Percentiles rank a stretch among this genome's conserved stretches.
Evolutionary conservation across 2,113 vertebrate species (phyloP).

Genomic region (Odobenus rosmarus): DNA sequence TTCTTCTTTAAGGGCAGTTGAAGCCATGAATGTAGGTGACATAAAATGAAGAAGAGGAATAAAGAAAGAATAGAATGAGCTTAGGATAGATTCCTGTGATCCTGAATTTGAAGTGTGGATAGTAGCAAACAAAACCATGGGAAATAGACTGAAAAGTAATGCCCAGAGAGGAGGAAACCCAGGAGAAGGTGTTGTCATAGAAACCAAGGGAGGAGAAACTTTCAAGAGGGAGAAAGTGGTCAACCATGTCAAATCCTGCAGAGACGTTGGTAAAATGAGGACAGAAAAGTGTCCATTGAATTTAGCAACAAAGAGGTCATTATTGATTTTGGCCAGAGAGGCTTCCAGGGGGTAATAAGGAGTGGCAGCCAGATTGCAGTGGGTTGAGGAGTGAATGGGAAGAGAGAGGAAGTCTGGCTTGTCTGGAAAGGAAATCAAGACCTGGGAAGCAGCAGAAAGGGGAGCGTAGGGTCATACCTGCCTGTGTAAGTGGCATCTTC

Average conservation of each 20-base stretch:
- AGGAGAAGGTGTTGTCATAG: constrained; percentile 70
- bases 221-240: constrained; percentile 72
- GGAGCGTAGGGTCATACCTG: neutral
- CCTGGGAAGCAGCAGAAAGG: neutral
- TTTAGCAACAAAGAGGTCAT: constrained; percentile 75
- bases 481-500: constrained; percentile 45
- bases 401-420: constrained; percentile 9
- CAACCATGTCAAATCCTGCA: constrained; percentile 79
- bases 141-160: constrained; percentile 68
- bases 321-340: constrained; percentile 75
- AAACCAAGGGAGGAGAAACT: constrained; percentile 72
- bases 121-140: neutral
- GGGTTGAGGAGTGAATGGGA: constrained; percentile 35
- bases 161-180: constrained; percentile 37
- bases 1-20: constrained; percentile 4
- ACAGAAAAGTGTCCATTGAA: constrained; percentile 76
- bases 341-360: constrained; percentile 59
- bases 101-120: constrained; percentile 30
- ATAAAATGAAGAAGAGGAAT: neutral
- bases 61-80: neutral
- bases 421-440: constrained; percentile 48
- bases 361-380: constrained; percentile 51
- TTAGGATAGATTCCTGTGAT: constrained; percentile 34
- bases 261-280: constrained; percentile 64
- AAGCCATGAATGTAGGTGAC: neutral